Evolutionary conservation across 2,113 vertebrate species (phyloP).

Genomic region (Chaetops frenatus): DNA sequence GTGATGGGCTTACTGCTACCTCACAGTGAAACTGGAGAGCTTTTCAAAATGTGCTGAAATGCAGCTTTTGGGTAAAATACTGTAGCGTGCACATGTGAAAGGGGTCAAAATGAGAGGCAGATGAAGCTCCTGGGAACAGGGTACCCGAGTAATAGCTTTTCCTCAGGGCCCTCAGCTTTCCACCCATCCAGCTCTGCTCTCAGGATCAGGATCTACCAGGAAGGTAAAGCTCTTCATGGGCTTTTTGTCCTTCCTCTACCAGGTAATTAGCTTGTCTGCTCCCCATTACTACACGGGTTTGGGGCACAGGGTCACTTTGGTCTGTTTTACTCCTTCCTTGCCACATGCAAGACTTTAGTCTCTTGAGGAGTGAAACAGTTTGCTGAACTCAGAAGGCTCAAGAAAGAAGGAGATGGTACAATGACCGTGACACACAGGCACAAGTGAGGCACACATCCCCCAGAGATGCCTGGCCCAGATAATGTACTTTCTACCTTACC

Average conservation of each 20-base stretch:
- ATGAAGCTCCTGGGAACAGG: neutral
- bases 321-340: neutral
- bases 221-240: neutral
- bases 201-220: neutral
- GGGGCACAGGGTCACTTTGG: neutral
- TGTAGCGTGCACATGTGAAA: neutral
- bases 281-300: neutral
- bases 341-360: neutral
- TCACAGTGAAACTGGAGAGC: slow-evolving; percentile 13
- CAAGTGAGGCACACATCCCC: neutral
- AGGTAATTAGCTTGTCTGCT: neutral
- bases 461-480: neutral
- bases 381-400: neutral
- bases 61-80: slow-evolving; percentile 5
- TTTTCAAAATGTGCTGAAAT: slow-evolving; percentile 21
- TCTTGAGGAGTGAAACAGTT: neutral
- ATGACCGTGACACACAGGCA: neutral
- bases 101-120: neutral
- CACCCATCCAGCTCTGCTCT: neutral
- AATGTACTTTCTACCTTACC: neutral
- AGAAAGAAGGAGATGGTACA: neutral
- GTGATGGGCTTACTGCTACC: neutral
- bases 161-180: neutral
- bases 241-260: neutral
- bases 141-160: neutral